Evolutionary conservation across 2,888 invertebrate species (phyloP), one percentile per base, ranked within the genome.

Genomic region (Allacma fusca): DNA sequence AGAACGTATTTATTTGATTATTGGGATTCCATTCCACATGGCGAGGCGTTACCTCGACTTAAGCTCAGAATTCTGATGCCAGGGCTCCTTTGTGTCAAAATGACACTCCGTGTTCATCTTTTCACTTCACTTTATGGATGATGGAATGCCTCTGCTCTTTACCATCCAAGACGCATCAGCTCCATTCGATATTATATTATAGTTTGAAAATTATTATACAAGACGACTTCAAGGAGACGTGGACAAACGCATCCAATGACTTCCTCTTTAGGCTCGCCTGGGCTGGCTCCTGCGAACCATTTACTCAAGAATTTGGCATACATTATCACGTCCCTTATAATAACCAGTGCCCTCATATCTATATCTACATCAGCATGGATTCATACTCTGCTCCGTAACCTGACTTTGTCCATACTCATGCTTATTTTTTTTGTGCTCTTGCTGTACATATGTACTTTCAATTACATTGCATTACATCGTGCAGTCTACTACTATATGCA

Each of bases 1-100:
- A 34, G 44, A n/a, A 57, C 44, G 71, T 57, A 71, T 71, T 71
- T 71, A 71, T 71, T 78, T 78, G 75, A 78, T 78, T 78, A 78
- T 78, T 75, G 75, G 78, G 75, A 78, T 78, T 78, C 78, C 78
- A 78, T 78, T 78, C 75, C 75, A 65, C 72, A 73, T 73, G 50
- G 67, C 71, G 67, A 40, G 44, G 74, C 68, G 74, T 73, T 73
- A 67, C 77, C 67, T 73, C 77, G 77, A 68, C 68, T 68, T 26
- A 23, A 71, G 57, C 57, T 24, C 28, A 71, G 71, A 71, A 71
- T 71, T 71, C 50, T 71, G 71, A 71, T 71, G 71, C 71, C 57
- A 50, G 71, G 28, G 43, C 57, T 50, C 57, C 44, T 70, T 71
- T 71, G 71, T 71, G 71, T 71, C 71, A 71, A 71, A 71, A 71